Evolutionary conservation across 1,140 invertebrate species (phyloP).

Genomic region (Trichonephila clavata): DNA sequence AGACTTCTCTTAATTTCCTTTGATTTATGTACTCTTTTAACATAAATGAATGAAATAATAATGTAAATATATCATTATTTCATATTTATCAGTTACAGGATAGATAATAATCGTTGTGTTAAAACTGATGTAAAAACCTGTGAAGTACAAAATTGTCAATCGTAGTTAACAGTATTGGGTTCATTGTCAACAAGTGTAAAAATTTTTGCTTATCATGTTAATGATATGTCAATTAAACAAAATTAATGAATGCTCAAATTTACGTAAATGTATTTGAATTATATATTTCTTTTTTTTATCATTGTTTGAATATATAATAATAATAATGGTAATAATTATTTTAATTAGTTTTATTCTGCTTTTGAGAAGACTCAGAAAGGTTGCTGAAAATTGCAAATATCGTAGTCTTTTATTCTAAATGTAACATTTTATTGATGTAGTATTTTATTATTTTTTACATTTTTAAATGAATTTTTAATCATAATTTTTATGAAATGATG

Average conservation of each 20-base stretch:
- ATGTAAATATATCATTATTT: not conserved
- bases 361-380: no score
- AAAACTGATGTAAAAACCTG: not conserved
- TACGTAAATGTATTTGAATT: not conserved
- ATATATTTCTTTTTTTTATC: no score
- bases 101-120: not conserved
- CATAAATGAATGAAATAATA: not conserved
- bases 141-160: slow-evolving; percentile 5
- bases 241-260: not conserved
- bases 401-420: no score
- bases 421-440: no score
- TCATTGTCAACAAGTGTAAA: not conserved
- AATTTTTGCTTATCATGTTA: not conserved
- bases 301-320: no score
- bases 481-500: no score
- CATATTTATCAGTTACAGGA: not conserved
- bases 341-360: no score
- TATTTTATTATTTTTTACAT: no score
- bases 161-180: not conserved
- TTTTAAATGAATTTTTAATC: no score
- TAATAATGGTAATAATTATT: no score
- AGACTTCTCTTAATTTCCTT: no score
- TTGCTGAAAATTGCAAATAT: no score
- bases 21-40: not conserved
- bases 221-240: not conserved